Base-by-base conservation (phyloP, 2,888 invertebrate species). In the Diaperis boleti region DNA sequence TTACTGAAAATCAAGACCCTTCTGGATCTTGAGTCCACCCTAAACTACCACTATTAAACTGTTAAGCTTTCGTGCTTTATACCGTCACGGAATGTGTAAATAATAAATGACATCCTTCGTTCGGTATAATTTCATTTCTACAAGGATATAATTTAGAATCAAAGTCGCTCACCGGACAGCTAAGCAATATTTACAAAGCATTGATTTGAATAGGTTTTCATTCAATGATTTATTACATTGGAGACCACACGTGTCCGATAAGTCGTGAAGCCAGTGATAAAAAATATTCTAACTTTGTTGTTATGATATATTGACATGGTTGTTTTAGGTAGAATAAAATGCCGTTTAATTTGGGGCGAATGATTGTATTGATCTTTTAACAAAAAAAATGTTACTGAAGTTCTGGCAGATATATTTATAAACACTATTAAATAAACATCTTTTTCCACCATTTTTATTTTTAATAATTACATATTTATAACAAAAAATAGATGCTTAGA, bases 81-180 rank as follows among this genome's bases (percentile, higher is more conserved):
- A 35, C 54, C 35, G 39, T 57, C 66, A 66, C 66, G 66, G 64
- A 70, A 64, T 42, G 45, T 45, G 29, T 72, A 49, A 73, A 73
- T 73, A 68, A 73, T 72, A 59, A 57, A 73, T 68, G 64, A 68
- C 10, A 35, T 42, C 52, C 57, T 63, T 49, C 55, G 39, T n/a
- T n/a, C n/a, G n/a, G n/a, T 60, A 62, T 61, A 63, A 65, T 63
- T 66, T 64, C 63, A 66, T 18, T 65, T 62, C 49, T 66, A 70
- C 62, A 55, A 59, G 50, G 54, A 37, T 65, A 57, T 60, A 50
- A 67, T 65, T 62, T 62, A 29, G 62, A 57, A 44, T 52, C 45
- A 22, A 52, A 59, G 63, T 61, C 56, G 39, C 47, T 57, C 61
- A 47, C 65, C 59, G 57, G 66, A 65, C 62, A 57, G 64, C 44